Conservation (phyloP, 2,888 invertebrate species). For the Pinctada fucata region DNA sequence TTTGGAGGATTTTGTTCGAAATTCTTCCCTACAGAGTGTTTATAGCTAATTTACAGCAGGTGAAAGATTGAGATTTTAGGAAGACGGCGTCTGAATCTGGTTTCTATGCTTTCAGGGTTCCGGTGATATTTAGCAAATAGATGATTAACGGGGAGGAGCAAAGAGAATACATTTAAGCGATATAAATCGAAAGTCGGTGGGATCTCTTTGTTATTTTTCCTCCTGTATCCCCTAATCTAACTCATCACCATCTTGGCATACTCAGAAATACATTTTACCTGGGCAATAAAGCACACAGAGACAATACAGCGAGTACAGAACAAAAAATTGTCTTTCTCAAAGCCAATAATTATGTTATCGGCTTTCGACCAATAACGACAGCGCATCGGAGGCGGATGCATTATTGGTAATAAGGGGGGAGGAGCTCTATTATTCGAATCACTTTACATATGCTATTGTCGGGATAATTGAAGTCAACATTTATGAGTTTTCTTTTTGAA, state of each 20-base stretch:
- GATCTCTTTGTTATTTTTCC: slow-evolving; percentile 30
- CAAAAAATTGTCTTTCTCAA: slow-evolving; percentile 15
- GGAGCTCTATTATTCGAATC: slow-evolving; percentile 26
- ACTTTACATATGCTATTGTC: slow-evolving; percentile 34
- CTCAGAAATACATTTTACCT: slow-evolving; percentile 27
- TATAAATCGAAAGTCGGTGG: slow-evolving; percentile 30
- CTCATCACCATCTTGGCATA: slow-evolving; percentile 30
- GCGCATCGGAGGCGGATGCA: slow-evolving; percentile 6
- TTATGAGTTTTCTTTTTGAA: slow-evolving; percentile 31
- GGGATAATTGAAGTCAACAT: slow-evolving; percentile 32
- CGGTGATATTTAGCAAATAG: slow-evolving; percentile 29
- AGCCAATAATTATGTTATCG: slow-evolving; percentile 33
- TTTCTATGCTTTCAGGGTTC: slow-evolving; percentile 16
- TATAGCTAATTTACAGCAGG: slow-evolving; percentile 33
- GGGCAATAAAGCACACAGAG: slow-evolving; percentile 34
- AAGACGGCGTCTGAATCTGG: slow-evolving; percentile 6
- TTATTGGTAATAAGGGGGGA: slow-evolving; percentile 24
- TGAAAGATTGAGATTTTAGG: slow-evolving; percentile 9
- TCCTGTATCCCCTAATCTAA: slow-evolving; percentile 35
- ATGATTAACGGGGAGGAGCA: slow-evolving; percentile 37
- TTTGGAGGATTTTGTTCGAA: slow-evolving; percentile 15
- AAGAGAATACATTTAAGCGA: slow-evolving; percentile 32
- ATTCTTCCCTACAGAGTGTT: slow-evolving; percentile 14
- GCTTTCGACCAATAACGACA: slow-evolving; percentile 32
- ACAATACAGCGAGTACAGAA: slow-evolving; percentile 13